A percentile compares a stretch with the other conserved stretches of the same genome.
Conservation (phyloP, 2,888 invertebrate genomes). For the Oasisia sp. region DNA sequence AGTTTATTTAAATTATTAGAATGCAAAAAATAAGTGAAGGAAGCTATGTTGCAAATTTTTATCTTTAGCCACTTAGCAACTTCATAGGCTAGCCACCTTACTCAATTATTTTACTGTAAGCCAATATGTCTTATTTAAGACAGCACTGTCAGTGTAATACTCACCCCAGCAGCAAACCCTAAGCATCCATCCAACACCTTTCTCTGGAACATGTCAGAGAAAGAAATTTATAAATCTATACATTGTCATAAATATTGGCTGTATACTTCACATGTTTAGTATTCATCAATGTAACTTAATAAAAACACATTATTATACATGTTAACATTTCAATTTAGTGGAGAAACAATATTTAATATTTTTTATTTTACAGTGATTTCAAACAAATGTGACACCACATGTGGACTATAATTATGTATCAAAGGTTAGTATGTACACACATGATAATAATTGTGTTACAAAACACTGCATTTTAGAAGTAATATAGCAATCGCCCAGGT, state of each 20-base stretch:
- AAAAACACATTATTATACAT: too few species aligned
- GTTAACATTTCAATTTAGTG: too few species aligned
- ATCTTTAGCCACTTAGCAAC: too few species aligned
- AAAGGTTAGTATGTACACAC: too few species aligned
- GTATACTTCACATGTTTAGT: neutral
- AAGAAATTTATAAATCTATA: neutral
- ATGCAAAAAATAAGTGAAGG: neutral
- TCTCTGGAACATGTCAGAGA: conserved; percentile 36
- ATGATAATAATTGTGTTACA: too few species aligned
- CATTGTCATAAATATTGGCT: neutral
- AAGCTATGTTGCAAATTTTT: too few species aligned
- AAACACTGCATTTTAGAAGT: too few species aligned
- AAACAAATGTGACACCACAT: too few species aligned
- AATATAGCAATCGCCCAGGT: too few species aligned
- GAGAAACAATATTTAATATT: too few species aligned
- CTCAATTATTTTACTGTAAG: neutral
- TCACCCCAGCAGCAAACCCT: conserved; percentile 96
- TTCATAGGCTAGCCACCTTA: neutral
- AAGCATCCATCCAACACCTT: conserved; percentile 91
- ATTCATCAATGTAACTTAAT: neutral
- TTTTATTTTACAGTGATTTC: too few species aligned
- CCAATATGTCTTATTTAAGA: neutral
- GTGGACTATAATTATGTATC: too few species aligned
- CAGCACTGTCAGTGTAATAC: conserved; percentile 39
- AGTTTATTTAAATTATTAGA: conserved; percentile 1